These are phyloP conservation scores for Moxostoma hubbsi DNA, from an alignment of 2,797 vertebrate genomes.

Conservation along the genomic window DNA sequence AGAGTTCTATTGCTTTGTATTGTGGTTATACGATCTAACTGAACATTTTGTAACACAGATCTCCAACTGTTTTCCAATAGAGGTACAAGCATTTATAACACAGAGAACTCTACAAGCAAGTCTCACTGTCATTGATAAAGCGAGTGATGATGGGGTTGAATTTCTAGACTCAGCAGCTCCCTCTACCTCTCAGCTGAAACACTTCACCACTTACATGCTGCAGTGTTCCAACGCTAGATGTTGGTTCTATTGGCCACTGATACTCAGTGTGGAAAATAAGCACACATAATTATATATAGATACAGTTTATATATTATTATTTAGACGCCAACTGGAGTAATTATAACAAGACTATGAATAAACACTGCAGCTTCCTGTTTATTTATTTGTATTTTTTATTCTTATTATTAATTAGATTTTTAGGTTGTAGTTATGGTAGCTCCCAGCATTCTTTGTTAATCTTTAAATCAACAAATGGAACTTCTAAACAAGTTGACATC, in stretches of 20 bases:
- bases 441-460: neutral
- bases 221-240: too few species aligned
- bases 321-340: constrained; percentile 24
- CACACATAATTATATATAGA: constrained; percentile 1
- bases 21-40: constrained; percentile 5
- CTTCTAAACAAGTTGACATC: neutral
- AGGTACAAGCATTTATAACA: constrained; percentile 11
- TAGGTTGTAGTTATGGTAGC: neutral
- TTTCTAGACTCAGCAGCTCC: constrained; percentile 11
- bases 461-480: constrained; percentile 12
- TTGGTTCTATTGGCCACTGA: too few species aligned
- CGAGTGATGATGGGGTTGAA: constrained; percentile 9
- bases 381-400: neutral
- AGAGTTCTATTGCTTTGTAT: constrained; percentile 4
- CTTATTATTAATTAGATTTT: too few species aligned
- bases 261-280: too few species aligned
- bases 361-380: neutral
- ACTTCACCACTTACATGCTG: neutral
- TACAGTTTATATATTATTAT: constrained; percentile 8
- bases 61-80: constrained; percentile 23
- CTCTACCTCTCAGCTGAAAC: neutral
- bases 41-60: constrained; percentile 7
- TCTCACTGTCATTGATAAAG: constrained; percentile 30
- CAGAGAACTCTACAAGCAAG: constrained; percentile 20
- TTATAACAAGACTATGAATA: constrained; percentile 9